A percentile compares a stretch with the other conserved stretches of the same genome.
Evolutionary conservation across 2,888 invertebrate species (phyloP).

Genomic region (Meghimatium bilineatum): DNA sequence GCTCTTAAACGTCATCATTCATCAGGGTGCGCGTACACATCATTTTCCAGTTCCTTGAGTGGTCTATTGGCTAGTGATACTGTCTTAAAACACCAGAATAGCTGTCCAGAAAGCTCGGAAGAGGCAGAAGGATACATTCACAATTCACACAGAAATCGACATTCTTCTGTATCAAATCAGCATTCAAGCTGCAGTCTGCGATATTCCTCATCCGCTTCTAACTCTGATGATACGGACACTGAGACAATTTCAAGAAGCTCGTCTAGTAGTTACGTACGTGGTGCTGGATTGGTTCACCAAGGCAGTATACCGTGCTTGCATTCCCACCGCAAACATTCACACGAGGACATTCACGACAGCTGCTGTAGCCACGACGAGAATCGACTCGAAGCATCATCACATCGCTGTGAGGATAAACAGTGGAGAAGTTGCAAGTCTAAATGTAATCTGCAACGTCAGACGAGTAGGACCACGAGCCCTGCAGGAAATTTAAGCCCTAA

Average conservation of each 20-base stretch:
- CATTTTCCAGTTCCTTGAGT: constrained; percentile 12
- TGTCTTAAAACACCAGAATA: constrained; percentile 27
- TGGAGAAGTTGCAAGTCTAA: neutral
- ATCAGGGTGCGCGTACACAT: constrained; percentile 14
- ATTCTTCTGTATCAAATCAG: neutral
- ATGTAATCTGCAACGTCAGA: constrained; percentile 19
- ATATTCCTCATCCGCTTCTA: constrained; percentile 26
- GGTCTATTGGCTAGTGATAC: neutral
- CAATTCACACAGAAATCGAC: neutral
- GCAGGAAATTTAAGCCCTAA: constrained; percentile 19
- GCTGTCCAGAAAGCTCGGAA: constrained; percentile 40
- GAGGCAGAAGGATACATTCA: neutral
- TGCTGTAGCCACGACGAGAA: neutral
- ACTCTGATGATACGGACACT: constrained; percentile 37
- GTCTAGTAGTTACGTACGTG: constrained; percentile 14
- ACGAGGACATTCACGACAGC: constrained; percentile 7
- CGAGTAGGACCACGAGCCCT: constrained; percentile 10
- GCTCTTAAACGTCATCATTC: constrained; percentile 34
- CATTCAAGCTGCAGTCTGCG: constrained; percentile 23
- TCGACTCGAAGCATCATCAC: neutral
- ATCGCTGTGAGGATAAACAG: neutral
- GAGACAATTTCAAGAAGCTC: constrained; percentile 2
- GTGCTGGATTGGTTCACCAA: constrained; percentile 40
- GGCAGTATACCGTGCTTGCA: constrained; percentile 41
- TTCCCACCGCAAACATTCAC: constrained; percentile 13